These are phyloP conservation scores for Tetramorium bicarinatum DNA, from an alignment of 2,888 invertebrate genomes.

Conservation along the genomic window DNA sequence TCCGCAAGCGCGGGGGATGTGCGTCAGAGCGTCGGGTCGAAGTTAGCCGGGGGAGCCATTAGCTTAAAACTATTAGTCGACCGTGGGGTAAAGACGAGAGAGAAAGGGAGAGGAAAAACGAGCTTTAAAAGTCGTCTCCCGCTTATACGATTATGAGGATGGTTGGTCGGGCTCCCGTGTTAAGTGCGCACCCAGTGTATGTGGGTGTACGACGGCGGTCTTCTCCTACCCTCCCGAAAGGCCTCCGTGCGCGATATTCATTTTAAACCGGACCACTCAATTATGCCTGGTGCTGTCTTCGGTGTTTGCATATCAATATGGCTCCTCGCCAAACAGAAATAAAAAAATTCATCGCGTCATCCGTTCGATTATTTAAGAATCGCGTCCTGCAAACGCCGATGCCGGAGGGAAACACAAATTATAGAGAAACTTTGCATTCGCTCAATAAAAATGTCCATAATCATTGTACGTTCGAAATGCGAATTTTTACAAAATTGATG, in stretches of 20 bases:
- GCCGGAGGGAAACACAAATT: neutral
- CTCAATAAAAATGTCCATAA: neutral
- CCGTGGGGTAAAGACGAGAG: slow-evolving; percentile 57
- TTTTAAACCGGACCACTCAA: slow-evolving; percentile 79
- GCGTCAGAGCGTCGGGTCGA: slow-evolving; percentile 65
- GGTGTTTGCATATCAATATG: slow-evolving; percentile 81
- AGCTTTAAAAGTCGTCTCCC: slow-evolving; percentile 66
- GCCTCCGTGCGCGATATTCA: slow-evolving; percentile 60
- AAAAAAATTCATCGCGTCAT: slow-evolving; percentile 61
- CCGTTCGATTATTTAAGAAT: slow-evolving; percentile 64
- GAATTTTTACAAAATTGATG: too few relatives aligned
- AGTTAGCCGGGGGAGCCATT: slow-evolving; percentile 77
- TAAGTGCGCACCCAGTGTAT: slow-evolving; percentile 38
- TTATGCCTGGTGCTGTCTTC: slow-evolving; percentile 77
- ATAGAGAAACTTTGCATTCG: neutral
- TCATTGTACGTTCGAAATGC: neutral
- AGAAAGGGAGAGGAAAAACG: slow-evolving; percentile 39
- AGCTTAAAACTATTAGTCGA: slow-evolving; percentile 77
- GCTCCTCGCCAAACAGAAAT: slow-evolving; percentile 71
- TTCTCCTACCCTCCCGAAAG: neutral
- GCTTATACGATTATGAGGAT: slow-evolving; percentile 69
- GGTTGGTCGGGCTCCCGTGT: slow-evolving; percentile 52
- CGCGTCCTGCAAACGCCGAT: neutral
- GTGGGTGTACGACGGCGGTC: slow-evolving; percentile 22
- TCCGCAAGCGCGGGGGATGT: slow-evolving; percentile 63